These are phyloP conservation scores for Hirundo rustica DNA, from an alignment of 2,797 vertebrate species.

Conservation along the genomic window DNA sequence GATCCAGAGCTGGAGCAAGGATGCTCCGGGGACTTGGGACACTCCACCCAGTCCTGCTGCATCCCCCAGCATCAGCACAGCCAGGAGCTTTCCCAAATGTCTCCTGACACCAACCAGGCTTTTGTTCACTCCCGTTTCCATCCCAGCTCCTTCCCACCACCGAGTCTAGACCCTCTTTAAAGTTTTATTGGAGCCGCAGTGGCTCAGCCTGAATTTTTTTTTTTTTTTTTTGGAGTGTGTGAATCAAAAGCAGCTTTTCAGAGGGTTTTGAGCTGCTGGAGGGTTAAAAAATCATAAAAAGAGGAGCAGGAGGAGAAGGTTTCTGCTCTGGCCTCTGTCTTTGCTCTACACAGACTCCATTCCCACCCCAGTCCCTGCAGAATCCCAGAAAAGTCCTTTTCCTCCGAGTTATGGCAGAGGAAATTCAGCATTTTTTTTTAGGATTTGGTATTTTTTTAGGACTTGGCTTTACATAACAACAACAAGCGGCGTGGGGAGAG, in stretches of 20 bases:
- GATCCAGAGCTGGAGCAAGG: not conserved
- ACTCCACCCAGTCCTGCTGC: accelerated
- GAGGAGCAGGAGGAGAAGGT: not conserved
- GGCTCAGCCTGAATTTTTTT: not conserved
- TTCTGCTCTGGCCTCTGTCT: not conserved
- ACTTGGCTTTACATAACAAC: slow-evolving; percentile 59
- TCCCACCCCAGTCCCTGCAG: not conserved
- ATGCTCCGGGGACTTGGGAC: too few relatives aligned
- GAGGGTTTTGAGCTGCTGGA: not conserved
- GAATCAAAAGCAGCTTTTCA: slow-evolving; percentile 37
- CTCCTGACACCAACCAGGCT: accelerated
- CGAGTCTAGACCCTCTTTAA: not conserved
- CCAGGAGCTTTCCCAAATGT: not conserved
- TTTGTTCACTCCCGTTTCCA: not conserved
- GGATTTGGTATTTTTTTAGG: slow-evolving; percentile 68
- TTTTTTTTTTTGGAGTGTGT: accelerated
- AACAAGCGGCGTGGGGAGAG: slow-evolving; percentile 31
- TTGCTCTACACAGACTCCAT: not conserved
- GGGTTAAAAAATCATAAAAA: not conserved
- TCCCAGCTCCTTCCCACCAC: not conserved
- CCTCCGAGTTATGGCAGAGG: slow-evolving; percentile 47
- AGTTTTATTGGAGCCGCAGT: accelerated
- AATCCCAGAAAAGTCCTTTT: slow-evolving; percentile 32
- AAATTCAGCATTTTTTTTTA: slow-evolving; percentile 70
- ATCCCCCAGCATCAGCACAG: not conserved